Conservation (phyloP, 2,888 invertebrate genomes). For the Lathronympha strigana region DNA sequence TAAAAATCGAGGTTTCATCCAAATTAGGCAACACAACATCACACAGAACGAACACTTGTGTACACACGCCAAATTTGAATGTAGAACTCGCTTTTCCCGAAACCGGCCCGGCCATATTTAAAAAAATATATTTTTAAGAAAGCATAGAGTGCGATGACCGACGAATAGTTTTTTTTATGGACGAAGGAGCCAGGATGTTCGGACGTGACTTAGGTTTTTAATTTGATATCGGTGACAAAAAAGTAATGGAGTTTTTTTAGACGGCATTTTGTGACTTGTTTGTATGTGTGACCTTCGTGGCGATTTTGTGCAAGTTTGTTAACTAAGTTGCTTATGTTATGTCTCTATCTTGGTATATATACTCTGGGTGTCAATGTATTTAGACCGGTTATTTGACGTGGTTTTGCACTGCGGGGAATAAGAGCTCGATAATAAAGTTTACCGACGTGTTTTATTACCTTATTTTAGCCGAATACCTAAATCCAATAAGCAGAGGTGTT, state of each 20-base stretch:
- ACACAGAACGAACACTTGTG: conserved; percentile 38
- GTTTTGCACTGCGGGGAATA: conserved; percentile 2
- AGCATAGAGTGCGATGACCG: conserved; percentile 40
- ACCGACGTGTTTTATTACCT: too few species aligned
- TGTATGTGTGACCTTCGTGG: conserved; percentile 25
- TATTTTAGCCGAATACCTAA: too few species aligned
- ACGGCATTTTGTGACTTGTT: conserved; percentile 19
- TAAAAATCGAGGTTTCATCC: conserved; percentile 20
- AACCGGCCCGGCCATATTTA: conserved; percentile 38
- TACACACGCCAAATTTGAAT: conserved; percentile 41
- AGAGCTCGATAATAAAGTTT: too few species aligned
- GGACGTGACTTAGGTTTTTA: conserved; percentile 39
- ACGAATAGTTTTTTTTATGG: conserved; percentile 39
- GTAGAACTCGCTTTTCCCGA: conserved; percentile 37
- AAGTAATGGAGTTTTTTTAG: conserved; percentile 19
- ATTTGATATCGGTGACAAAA: conserved; percentile 36
- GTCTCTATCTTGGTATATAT: background rate
- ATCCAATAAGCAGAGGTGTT: too few species aligned
- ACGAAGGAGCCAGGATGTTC: conserved; percentile 31
- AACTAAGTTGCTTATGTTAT: background rate
- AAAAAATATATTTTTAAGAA: conserved; percentile 37
- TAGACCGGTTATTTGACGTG: background rate
- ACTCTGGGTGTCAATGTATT: background rate
- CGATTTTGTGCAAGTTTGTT: conserved; percentile 1
- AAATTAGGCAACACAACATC: conserved; percentile 37